Base-by-base conservation (phyloP, 2,888 invertebrate genomes). In the Drosophila rubida region DNA sequence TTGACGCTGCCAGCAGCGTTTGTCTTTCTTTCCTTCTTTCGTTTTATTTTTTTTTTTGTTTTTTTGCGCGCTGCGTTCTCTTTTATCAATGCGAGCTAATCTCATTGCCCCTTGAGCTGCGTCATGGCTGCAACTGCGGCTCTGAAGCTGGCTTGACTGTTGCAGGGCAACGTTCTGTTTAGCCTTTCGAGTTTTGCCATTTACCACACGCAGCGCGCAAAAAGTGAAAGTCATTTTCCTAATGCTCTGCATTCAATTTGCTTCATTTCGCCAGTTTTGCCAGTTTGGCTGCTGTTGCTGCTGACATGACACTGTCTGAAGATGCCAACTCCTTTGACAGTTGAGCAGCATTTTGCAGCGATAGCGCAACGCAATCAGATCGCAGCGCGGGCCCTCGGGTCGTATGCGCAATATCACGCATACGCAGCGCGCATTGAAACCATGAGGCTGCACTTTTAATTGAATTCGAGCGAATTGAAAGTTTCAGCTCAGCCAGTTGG, bases 321-420 rank as follows among this genome's bases (percentile, higher is more conserved):
- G 58, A 41, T 60, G 32, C 13, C 32, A 19, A 59, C 62, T 68
- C 68, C 68, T 78, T 78, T 75, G 67, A 64, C 74, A 74, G 73
- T 45, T 53, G 14, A 30, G 45, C 46, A 44, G 27, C 32, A n/a
- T 35, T 49, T 39, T 22, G 42, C 23, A 35, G 35, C 44, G 35
- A 58, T 62, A 55, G 16, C 23, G 30, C 41, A 65, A 45, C 53
- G 57, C 57, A 67, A 78, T 78, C 74, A 66, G 62, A 53, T 77
- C 16, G 25, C 23, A 30, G 8, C 14, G 37, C 35, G 59, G 67
- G 67, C 62, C 67, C 78, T 67, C 64, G 67, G 69, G 67, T 62
- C 83, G 81, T 82, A 87, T 87, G 49, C 68, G 86, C 72, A 85
- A 85, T 78, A 82, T 87, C 66, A 85, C 71, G 86, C 72, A 82